Evolutionary conservation across 2,113 vertebrate species (phyloP).

Genomic region (Syrrhaptes paradoxus): DNA sequence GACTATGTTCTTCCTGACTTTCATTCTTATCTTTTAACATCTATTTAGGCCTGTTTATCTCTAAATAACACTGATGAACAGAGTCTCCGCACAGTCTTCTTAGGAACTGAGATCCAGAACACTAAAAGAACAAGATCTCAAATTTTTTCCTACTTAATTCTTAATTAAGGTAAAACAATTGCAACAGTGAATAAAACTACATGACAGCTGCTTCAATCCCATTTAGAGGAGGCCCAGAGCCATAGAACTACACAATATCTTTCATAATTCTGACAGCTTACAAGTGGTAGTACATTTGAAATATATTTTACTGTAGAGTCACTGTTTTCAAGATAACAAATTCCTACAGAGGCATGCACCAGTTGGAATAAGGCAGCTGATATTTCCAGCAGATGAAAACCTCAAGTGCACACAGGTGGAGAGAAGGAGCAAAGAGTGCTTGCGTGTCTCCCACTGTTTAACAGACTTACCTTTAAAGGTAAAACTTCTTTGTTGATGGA

Average conservation of each 20-base stretch:
- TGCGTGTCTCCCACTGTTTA: not conserved
- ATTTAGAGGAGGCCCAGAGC: not conserved
- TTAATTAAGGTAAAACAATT: not conserved
- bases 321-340: not conserved
- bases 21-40: not conserved
- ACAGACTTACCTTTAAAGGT: conserved; percentile 86
- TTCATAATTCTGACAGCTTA: not conserved
- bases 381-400: not conserved
- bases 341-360: not conserved
- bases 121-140: not conserved
- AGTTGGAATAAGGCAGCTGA: not conserved
- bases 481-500: conserved; percentile 96
- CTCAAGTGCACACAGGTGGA: not conserved
- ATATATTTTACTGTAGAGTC: not conserved
- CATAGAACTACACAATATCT: not conserved
- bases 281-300: not conserved
- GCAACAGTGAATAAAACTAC: not conserved
- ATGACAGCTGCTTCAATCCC: not conserved
- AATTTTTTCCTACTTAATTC: not conserved
- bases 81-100: not conserved
- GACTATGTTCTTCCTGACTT: not conserved
- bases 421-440: not conserved
- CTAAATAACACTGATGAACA: not conserved
- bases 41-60: not conserved
- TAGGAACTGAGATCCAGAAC: not conserved